Evolutionary conservation across 2,888 invertebrate species (phyloP).

Genomic region (Mechanitis mazaeus): DNA sequence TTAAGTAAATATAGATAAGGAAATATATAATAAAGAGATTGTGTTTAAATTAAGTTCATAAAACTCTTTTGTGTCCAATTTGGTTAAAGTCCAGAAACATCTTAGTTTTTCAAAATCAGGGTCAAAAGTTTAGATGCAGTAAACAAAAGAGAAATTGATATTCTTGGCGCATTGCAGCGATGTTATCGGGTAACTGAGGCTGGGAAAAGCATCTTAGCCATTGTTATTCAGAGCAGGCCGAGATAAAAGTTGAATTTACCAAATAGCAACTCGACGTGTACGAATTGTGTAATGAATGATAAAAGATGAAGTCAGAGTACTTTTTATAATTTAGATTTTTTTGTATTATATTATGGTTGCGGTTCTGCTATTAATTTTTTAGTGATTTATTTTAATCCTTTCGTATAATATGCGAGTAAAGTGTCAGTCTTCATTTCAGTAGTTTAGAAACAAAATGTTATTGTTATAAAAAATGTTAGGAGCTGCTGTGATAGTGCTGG

Average conservation of each 20-base stretch:
- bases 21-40: too few relatives aligned
- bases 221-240: constrained; percentile 15
- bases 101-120: constrained; percentile 7
- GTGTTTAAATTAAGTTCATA: too few relatives aligned
- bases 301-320: not conserved
- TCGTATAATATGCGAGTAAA: too few relatives aligned
- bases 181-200: constrained; percentile 13
- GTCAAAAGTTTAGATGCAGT: constrained; percentile 13
- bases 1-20: too few relatives aligned
- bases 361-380: not conserved
- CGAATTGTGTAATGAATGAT: constrained; percentile 3
- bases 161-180: constrained; percentile 12
- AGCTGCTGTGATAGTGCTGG: too few relatives aligned
- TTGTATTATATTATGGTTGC: not conserved
- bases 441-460: too few relatives aligned
- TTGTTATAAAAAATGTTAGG: too few relatives aligned
- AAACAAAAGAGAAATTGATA: constrained; percentile 15
- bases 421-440: too few relatives aligned
- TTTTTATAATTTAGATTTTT: too few relatives aligned
- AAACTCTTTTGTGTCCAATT: not conserved
- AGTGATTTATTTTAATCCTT: too few relatives aligned
- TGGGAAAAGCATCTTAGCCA: constrained; percentile 13
- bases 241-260: constrained; percentile 12
- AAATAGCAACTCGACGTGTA: constrained; percentile 14
- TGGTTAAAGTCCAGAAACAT: constrained; percentile 1